phyloP scores from a whole-genome alignment of 2,797 vertebrate genomes.

The Linurgus olivaceus region DNA sequence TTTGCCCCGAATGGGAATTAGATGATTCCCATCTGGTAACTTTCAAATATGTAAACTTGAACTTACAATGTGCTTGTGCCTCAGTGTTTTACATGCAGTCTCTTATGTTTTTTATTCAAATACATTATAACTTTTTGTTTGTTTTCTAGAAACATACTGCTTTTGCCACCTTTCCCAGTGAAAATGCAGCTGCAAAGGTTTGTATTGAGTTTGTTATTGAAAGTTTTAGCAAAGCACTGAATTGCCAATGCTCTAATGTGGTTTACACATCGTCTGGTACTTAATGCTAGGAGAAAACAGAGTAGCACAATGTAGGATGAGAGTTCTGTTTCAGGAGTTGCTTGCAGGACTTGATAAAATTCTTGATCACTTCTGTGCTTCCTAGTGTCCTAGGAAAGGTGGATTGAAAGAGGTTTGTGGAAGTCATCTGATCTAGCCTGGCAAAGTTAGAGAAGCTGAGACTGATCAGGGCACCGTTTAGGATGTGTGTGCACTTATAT shows the following conservation, averaged over 20 bases:
- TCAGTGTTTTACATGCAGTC: accelerated
- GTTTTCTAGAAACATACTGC: constrained; percentile 88
- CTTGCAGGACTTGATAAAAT: not conserved
- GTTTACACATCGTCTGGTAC: accelerated
- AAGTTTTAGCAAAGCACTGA: not conserved
- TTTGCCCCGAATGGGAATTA: accelerated
- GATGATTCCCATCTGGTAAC: accelerated
- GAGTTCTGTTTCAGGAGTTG: not conserved
- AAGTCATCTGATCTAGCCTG: not conserved
- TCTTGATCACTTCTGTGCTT: not conserved
- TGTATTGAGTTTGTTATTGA: not conserved
- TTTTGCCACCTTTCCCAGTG: constrained; percentile 89
- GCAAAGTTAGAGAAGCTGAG: not conserved
- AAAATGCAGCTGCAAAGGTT: constrained; percentile 87
- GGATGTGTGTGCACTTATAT: not conserved
- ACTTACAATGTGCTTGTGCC: not conserved
- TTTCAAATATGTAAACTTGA: not conserved
- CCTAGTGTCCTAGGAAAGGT: not conserved
- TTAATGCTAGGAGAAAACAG: not conserved
- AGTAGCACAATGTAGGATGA: not conserved
- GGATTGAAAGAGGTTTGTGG: not conserved
- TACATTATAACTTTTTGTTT: not conserved
- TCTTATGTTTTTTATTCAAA: not conserved
- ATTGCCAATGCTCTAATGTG: not conserved
- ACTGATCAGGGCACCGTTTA: not conserved